phyloP scores from a whole-genome alignment of 2,797 vertebrate genomes.

The Psittacula echo region DNA sequence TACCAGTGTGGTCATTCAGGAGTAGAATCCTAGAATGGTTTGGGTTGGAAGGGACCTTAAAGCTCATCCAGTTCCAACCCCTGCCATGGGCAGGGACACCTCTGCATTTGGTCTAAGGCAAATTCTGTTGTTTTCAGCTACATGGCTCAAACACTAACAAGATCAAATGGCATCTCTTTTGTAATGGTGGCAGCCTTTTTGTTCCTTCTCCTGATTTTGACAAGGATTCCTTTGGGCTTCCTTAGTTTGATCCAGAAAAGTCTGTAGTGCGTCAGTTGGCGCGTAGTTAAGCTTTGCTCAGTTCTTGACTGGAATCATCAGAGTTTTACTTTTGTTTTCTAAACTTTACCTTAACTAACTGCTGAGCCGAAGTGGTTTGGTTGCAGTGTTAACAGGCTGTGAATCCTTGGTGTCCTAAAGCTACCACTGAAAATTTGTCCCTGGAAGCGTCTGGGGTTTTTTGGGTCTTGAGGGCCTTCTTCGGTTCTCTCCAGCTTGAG shows the following conservation, averaged over 20 bases:
- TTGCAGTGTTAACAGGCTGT: background rate
- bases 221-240: background rate
- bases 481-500: background rate
- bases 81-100: background rate
- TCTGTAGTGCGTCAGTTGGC: background rate
- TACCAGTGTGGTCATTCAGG: background rate
- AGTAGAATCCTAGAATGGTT: background rate
- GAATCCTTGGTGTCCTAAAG: constrained; percentile 9
- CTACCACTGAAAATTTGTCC: constrained; percentile 51
- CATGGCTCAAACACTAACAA: background rate
- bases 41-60: background rate
- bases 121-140: background rate
- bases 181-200: background rate
- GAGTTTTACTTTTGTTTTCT: background rate
- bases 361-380: background rate
- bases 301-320: background rate
- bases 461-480: constrained; percentile 81
- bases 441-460: constrained; percentile 45
- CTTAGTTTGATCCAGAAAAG: background rate
- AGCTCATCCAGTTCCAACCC: background rate
- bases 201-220: background rate
- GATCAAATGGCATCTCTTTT: background rate
- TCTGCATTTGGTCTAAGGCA: background rate
- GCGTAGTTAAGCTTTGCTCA: background rate
- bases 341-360: background rate